These are phyloP conservation scores for Coregonus ussuriensis DNA, from an alignment of 2,797 vertebrate species.

Conservation along the genomic window DNA sequence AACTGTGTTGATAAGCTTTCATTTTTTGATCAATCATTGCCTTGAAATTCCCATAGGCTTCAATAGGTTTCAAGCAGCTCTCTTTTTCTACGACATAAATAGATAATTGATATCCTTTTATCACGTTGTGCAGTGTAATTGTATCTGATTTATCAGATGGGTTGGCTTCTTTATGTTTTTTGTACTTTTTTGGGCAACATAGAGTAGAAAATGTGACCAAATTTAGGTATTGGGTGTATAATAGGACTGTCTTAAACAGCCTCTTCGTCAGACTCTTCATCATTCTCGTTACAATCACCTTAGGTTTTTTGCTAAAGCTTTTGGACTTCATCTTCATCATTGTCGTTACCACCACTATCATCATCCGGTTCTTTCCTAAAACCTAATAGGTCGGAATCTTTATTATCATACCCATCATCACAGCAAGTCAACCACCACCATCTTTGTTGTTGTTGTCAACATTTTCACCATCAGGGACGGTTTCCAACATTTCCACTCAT, in stretches of 20 bases:
- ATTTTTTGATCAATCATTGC: conserved; percentile 66
- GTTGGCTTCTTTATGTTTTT: conserved; percentile 50
- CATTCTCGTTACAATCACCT: conserved; percentile 29
- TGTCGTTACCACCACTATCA: neutral
- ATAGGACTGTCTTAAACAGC: neutral
- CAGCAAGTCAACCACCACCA: neutral
- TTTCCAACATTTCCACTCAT: conserved; percentile 56
- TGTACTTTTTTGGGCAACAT: conserved; percentile 17
- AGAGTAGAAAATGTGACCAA: conserved; percentile 37
- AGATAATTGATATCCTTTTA: conserved; percentile 73
- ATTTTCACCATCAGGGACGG: conserved; percentile 53
- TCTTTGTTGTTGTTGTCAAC: neutral
- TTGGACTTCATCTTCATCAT: neutral
- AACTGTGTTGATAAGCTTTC: conserved; percentile 66
- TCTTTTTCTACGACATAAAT: conserved; percentile 73
- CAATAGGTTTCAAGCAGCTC: conserved; percentile 66
- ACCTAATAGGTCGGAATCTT: neutral
- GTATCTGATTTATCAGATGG: conserved; percentile 65
- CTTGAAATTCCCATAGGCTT: conserved; percentile 67
- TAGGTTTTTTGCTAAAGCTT: neutral
- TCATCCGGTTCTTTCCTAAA: neutral
- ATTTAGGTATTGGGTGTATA: neutral
- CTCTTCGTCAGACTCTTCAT: neutral
- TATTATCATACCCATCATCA: neutral
- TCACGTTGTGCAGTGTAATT: conserved; percentile 63